These are phyloP conservation scores for Platichthys flesus DNA, from an alignment of 2,113 vertebrate genomes.

Conservation along the genomic window DNA sequence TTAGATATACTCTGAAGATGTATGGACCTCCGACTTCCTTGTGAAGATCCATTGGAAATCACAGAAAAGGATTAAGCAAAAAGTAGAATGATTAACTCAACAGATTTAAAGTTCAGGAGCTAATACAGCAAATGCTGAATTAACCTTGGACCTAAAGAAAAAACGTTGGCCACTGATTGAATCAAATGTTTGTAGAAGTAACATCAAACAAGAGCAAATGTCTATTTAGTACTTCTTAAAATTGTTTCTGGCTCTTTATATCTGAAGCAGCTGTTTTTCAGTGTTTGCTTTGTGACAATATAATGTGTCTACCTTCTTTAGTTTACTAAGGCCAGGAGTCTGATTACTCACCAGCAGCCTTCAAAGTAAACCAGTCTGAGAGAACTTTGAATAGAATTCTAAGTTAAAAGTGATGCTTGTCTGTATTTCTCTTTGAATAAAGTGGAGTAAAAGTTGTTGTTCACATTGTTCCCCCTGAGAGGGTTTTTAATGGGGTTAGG, in stretches of 20 bases:
- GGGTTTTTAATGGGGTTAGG: background rate
- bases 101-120: background rate
- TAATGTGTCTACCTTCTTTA: background rate
- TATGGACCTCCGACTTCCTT: too few relatives aligned
- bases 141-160: background rate
- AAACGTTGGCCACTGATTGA: background rate
- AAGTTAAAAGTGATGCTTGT: too few relatives aligned
- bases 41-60: background rate
- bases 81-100: background rate
- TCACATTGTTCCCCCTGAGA: background rate
- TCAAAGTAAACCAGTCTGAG: background rate
- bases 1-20: background rate
- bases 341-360: slow-evolving; percentile 7
- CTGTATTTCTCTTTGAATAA: background rate
- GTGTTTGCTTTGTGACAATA: slow-evolving; percentile 4
- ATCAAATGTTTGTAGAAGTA: background rate
- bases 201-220: background rate
- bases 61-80: background rate
- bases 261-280: background rate
- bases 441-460: background rate
- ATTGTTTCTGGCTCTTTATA: background rate
- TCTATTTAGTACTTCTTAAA: background rate
- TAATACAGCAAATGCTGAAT: background rate
- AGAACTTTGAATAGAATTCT: background rate
- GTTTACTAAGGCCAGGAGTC: slow-evolving; percentile 1